Conservation (phyloP, 1,140 invertebrate species). For the Pachyrhynchus sulphureomaculatus region DNA sequence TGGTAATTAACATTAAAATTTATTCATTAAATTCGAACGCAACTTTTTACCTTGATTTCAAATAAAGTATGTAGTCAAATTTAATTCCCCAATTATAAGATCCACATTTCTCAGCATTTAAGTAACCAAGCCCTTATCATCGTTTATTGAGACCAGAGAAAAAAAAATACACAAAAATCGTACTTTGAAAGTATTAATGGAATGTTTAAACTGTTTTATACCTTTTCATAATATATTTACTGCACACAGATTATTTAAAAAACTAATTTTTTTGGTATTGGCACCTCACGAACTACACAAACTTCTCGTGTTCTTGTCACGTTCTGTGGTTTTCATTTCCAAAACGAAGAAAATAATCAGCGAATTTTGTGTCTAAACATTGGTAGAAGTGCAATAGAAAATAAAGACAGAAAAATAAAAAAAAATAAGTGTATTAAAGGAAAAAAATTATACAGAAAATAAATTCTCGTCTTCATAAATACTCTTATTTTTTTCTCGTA, state of each 20-base stretch:
- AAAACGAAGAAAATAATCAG: conserved; percentile 16
- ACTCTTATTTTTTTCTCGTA: too few species aligned
- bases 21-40: too few species aligned
- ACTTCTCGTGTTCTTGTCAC: neutral
- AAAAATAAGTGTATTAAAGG: neutral
- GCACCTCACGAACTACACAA: neutral
- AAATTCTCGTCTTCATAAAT: neutral
- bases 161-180: too few species aligned
- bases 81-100: too few species aligned
- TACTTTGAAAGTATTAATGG: too few species aligned
- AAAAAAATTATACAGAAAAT: neutral
- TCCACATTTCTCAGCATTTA: too few species aligned
- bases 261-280: neutral
- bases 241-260: neutral
- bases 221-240: neutral
- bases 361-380: conserved; percentile 27
- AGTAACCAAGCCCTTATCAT: too few species aligned
- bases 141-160: too few species aligned
- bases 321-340: neutral
- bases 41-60: too few species aligned
- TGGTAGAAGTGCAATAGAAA: neutral
- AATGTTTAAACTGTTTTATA: neutral
- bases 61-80: too few species aligned
- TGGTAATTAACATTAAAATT: too few species aligned
- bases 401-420: neutral